Evolutionary conservation across 2,113 vertebrate genomes (phyloP).

Genomic region (Triplophysa tibetana): DNA sequence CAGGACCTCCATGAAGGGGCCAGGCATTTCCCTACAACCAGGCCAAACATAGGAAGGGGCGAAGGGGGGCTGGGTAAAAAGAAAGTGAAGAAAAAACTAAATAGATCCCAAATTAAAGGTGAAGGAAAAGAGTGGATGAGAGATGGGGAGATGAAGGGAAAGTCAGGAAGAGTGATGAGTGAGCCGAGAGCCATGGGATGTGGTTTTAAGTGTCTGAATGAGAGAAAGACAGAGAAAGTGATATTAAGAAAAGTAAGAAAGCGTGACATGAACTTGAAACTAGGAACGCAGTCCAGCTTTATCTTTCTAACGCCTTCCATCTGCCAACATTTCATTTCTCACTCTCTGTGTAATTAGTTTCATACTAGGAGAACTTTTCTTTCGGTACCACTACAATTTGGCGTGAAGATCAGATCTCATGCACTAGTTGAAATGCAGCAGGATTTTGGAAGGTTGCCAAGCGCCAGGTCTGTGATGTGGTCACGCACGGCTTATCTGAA

Average conservation of each 20-base stretch:
- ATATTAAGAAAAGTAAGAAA: neutral
- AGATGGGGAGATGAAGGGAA: slow-evolving; percentile 38
- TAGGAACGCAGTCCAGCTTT: neutral
- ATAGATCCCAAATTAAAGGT: neutral
- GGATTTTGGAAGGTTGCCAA: slow-evolving; percentile 10
- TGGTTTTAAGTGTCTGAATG: slow-evolving; percentile 17
- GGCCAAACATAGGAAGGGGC: slow-evolving; percentile 14
- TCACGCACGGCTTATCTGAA: slow-evolving; percentile 33
- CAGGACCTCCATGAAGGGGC: slow-evolving; percentile 46
- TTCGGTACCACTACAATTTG: slow-evolving; percentile 40
- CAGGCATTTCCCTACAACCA: slow-evolving; percentile 8
- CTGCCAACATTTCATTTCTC: slow-evolving; percentile 18
- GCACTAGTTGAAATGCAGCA: slow-evolving; percentile 29
- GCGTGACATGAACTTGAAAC: neutral
- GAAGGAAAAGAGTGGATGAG: neutral
- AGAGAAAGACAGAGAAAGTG: slow-evolving; percentile 11
- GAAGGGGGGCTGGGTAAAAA: neutral
- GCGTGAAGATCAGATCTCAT: slow-evolving; percentile 45
- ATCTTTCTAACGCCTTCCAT: slow-evolving; percentile 26
- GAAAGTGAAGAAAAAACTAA: neutral
- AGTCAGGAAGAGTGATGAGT: slow-evolving; percentile 51
- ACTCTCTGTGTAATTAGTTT: slow-evolving; percentile 27
- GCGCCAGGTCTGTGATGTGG: slow-evolving; percentile 50
- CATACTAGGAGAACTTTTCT: neutral
- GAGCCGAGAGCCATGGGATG: slow-evolving; percentile 20